Percentiles rank a stretch among this genome's conserved stretches.
These are phyloP conservation scores for Ectemnius continuus DNA, from an alignment of 2,888 invertebrate species.

Conservation along the genomic window DNA sequence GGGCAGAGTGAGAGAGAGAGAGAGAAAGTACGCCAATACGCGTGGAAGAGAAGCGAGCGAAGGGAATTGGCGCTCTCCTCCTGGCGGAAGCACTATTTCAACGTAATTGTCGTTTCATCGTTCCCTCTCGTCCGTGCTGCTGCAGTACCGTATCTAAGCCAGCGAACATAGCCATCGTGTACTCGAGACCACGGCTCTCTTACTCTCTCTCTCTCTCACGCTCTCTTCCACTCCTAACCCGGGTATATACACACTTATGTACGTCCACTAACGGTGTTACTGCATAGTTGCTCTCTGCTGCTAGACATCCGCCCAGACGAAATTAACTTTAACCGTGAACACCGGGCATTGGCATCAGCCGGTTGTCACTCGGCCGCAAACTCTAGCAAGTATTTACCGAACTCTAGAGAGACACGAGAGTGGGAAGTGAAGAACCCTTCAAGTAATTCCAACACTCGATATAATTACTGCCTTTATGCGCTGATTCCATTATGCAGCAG, in stretches of 20 bases:
- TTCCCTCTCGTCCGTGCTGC: slow-evolving; percentile 58
- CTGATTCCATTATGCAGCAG: neutral
- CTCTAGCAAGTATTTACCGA: slow-evolving; percentile 30
- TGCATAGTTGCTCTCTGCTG: slow-evolving; percentile 49
- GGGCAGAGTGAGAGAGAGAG: slow-evolving; percentile 4
- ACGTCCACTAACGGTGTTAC: slow-evolving; percentile 39
- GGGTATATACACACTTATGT: slow-evolving; percentile 19
- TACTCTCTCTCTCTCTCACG: neutral
- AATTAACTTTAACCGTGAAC: slow-evolving; percentile 57
- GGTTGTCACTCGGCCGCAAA: slow-evolving; percentile 30
- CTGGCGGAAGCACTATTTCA: slow-evolving; percentile 76
- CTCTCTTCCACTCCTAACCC: neutral
- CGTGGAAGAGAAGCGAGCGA: slow-evolving; percentile 34
- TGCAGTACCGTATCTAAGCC: slow-evolving; percentile 45
- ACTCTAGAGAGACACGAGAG: slow-evolving; percentile 32
- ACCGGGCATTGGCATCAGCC: neutral
- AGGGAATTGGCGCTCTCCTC: slow-evolving; percentile 60
- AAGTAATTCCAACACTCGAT: slow-evolving; percentile 8
- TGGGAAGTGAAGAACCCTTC: neutral
- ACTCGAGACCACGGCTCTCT: slow-evolving; percentile 46
- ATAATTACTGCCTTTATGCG: slow-evolving; percentile 15
- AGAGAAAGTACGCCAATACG: slow-evolving; percentile 28
- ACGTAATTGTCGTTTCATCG: slow-evolving; percentile 74
- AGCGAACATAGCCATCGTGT: slow-evolving; percentile 38
- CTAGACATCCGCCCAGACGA: slow-evolving; percentile 59